Percentiles rank a stretch among this genome's conserved stretches.
Conservation (phyloP, 2,888 invertebrate genomes). For the Xanthia icteritia region DNA sequence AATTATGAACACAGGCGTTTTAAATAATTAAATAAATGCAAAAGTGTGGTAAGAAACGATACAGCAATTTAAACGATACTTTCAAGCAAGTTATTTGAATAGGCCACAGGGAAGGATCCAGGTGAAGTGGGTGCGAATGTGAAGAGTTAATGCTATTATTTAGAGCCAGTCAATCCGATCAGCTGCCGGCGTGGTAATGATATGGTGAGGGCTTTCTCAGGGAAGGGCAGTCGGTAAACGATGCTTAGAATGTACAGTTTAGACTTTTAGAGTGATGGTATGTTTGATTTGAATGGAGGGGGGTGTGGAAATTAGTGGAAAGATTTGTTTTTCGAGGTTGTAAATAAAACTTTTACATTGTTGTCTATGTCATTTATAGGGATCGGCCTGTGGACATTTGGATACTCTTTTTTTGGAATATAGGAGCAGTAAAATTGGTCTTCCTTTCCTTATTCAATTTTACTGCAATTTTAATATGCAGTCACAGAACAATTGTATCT, state of each 20-base stretch:
- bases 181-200: constrained; percentile 72
- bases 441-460: not conserved
- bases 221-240: constrained; percentile 48
- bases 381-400: not conserved
- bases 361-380: not conserved
- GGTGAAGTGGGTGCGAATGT: constrained; percentile 53
- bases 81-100: constrained; percentile 15
- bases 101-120: constrained; percentile 53
- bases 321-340: not conserved
- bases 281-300: constrained; percentile 19
- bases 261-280: constrained; percentile 21
- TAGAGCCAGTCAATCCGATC: constrained; percentile 65
- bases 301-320: not conserved
- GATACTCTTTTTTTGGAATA: not conserved
- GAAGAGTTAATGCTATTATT: constrained; percentile 63
- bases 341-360: not conserved
- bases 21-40: not conserved
- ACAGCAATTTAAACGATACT: not conserved
- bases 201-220: constrained; percentile 57
- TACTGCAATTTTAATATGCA: not conserved
- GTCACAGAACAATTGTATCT: not conserved
- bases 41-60: not conserved
- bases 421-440: not conserved
- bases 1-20: constrained; percentile 16
- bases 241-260: constrained; percentile 38